These are phyloP conservation scores for Cremastobaeus sp. DNA, from an alignment of 2,888 invertebrate species.

Conservation along the genomic window DNA sequence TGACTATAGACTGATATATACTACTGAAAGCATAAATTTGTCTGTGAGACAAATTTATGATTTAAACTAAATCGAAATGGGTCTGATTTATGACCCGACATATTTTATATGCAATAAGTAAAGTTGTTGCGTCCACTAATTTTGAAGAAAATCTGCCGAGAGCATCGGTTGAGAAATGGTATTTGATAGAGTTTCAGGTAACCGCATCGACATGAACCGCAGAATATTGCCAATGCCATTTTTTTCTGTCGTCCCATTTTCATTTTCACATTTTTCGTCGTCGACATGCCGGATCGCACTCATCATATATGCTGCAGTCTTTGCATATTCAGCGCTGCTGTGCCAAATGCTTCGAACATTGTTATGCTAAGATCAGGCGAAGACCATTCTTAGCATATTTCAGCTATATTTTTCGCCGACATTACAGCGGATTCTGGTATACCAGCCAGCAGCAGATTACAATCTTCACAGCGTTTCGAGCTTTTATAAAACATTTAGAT, in stretches of 20 bases:
- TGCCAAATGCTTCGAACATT: constrained; percentile 71
- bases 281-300: constrained; percentile 42
- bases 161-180: constrained; percentile 32
- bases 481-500: constrained; percentile 16
- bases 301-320: constrained; percentile 48
- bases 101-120: too few species aligned
- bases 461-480: neutral
- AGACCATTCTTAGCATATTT: constrained; percentile 74
- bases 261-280: constrained; percentile 55
- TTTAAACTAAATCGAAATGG: too few species aligned
- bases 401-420: constrained; percentile 70
- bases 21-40: too few species aligned
- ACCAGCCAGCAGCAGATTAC: constrained; percentile 24
- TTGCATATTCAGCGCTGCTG: constrained; percentile 74
- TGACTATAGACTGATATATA: too few species aligned
- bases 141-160: too few species aligned
- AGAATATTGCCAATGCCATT: constrained; percentile 26
- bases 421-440: constrained; percentile 61
- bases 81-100: too few species aligned
- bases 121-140: too few species aligned
- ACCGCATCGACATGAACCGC: constrained; percentile 32
- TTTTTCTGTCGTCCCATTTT: constrained; percentile 38
- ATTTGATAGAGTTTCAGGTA: constrained; percentile 13
- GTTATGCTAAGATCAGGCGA: constrained; percentile 73
- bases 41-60: too few species aligned